Base-by-base conservation (phyloP, 1,140 invertebrate species). In the Eupristina koningsbergeri region DNA sequence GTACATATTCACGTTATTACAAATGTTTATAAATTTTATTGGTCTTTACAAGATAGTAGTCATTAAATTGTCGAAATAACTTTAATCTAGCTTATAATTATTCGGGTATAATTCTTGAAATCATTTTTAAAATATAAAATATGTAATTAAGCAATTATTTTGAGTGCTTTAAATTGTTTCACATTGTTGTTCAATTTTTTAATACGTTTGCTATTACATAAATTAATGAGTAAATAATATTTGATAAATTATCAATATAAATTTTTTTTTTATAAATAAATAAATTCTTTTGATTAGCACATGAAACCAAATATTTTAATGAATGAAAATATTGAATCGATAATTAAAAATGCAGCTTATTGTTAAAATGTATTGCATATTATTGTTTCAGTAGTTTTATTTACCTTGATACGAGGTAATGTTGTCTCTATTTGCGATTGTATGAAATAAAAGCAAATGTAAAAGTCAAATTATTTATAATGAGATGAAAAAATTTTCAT, bases 301-400 rank as follows among this genome's bases (percentile, higher is more conserved):
- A 34, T n/a, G 34, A 31, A 64, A 64, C 34, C n/a, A n/a, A 64
- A 64, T 64, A 64, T 64, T 64, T 64, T n/a, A n/a, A n/a, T n/a
- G 31, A 15, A 31, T 19, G 34, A 45, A 45, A 45, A 7, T 45
- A 45, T 45, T 6, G 41, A 45, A 45, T 45, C 13, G 5, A 15
- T 64, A 31, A 22, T 76, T 17, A 53, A n/a, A n/a, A n/a, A n/a
- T n/a, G n/a, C n/a, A n/a, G n/a, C n/a, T n/a, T n/a, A n/a, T n/a
- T n/a, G n/a, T n/a, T n/a, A n/a, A n/a, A n/a, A n/a, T n/a, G n/a
- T n/a, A n/a, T n/a, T n/a, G n/a, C n/a, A n/a, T n/a, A n/a, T n/a
- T n/a, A n/a, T n/a, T n/a, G n/a, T n/a, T n/a, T n/a, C n/a, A n/a
- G n/a, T n/a, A n/a, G n/a, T n/a, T n/a, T n/a, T n/a, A n/a, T n/a